Percentiles rank a stretch among this genome's conserved stretches.
These are phyloP conservation scores for Cassiopea andromeda DNA, from an alignment of 30 jellyfish, hydroid and myxozoan species.

Conservation along the genomic window DNA sequence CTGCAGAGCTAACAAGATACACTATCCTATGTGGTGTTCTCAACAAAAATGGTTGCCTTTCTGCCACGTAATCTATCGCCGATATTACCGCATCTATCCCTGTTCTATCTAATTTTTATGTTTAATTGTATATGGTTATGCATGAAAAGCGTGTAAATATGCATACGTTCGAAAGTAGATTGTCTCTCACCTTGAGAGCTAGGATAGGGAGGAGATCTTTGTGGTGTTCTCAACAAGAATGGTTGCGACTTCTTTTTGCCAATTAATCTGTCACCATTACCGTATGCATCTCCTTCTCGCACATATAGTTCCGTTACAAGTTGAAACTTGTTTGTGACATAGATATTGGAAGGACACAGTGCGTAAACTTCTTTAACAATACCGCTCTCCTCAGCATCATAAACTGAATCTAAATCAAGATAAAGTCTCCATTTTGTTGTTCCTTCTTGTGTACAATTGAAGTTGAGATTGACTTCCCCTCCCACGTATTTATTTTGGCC, in stretches of 20 bases:
- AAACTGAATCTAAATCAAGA: constrained; percentile 49
- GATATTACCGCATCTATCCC: no score
- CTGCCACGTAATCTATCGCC: no score
- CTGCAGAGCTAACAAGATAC: no score
- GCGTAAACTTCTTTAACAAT: constrained; percentile 51
- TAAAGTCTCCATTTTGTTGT: constrained; percentile 19
- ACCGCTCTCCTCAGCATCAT: constrained; percentile 22
- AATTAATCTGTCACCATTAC: constrained; percentile 7
- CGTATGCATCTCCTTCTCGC: not conserved
- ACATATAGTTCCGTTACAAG: constrained; percentile 48
- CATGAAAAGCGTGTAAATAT: no score
- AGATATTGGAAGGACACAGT: constrained; percentile 44
- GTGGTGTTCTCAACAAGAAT: constrained; percentile 53
- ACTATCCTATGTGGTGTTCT: no score
- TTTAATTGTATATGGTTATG: no score
- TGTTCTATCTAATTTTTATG: no score
- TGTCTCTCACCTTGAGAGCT: no score
- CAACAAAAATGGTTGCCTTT: no score
- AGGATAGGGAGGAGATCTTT: no score
- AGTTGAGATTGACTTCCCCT: constrained; percentile 21
- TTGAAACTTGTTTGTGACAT: constrained; percentile 55
- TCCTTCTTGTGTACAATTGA: not conserved
- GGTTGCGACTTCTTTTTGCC: constrained; percentile 47
- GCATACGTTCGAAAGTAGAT: no score
- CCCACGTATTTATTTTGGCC: constrained; percentile 25